Base-by-base conservation (phyloP, 2,888 invertebrate species). In the Aphrophora alni region DNA sequence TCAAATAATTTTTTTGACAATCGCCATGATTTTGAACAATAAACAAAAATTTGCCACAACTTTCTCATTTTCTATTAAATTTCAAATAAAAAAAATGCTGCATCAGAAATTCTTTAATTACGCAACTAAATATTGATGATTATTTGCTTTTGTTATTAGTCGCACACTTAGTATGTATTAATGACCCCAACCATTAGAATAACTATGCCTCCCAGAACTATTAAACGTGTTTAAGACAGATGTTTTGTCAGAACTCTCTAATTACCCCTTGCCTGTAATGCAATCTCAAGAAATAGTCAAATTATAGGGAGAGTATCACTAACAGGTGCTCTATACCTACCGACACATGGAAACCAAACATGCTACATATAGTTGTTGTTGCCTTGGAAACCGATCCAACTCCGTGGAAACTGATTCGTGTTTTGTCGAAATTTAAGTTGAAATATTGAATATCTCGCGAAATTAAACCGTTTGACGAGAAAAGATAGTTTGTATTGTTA, bases 201-300 rank as follows among this genome's bases (percentile, higher is more conserved):
- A 44, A 44, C 44, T 44, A 59, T 59, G n/a, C 59, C 59, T 59
- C 21, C 21, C 4, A 59, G 59, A 59, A 59, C 59, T 44, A 44
- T 44, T 44, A 44, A 33, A 33, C 33, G 33, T 33, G 33, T 10
- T 33, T 14, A 14, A 44, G 59, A 59, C 59, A 59, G 59, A 59
- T 59, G 59, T 59, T 59, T 44, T 59, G 59, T 59, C 59, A n/a
- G 59, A 59, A 21, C 59, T 21, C 59, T 21, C 59, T 59, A 59
- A 59, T 59, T 44, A 44, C 59, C 10, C 4, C 21, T 4, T 7
- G 21, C 59, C 12, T 4, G 21, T 59, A 59, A 59, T 59, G 59
- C 59, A 59, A 59, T 59, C 59, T 59, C 59, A 59, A 59, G 59
- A 21, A 59, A 59, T 59, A 59, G 59, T 59, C 59, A 59, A 59